Base-by-base conservation (phyloP, 2,113 vertebrate species). In the Myrmophylax atrothorax region DNA sequence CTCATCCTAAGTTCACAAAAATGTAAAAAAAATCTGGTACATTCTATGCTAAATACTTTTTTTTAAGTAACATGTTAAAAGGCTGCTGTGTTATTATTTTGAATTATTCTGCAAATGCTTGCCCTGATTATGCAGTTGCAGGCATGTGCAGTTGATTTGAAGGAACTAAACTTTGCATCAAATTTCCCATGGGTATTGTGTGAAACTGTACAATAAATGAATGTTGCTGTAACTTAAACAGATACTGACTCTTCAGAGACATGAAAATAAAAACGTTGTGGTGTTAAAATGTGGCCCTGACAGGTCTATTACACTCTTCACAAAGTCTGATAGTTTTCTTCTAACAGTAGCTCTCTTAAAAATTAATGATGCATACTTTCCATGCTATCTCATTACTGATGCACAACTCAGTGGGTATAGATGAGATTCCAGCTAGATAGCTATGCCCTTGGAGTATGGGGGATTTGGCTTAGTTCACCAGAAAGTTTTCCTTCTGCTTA, bases 181-280 rank as follows among this genome's bases (percentile, higher is more conserved):
- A 19, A 89, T 93, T 83, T 96, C 97, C 94, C 86, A 64, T 62
- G 88, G 44, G 94, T 68, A 40, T 60, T 40, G 38, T 80, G 69
- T 72, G 82, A 93, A 96, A 94, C 96, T 66, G 49, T 78, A 89
- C 64, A 93, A 37, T 94, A 95, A 82, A 75, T 63, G 72, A 95
- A 66, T 52, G 74, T 67, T 92, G 62, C 74, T 86, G 42, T 78
- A 88, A 91, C 87, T 91, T 95, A 91, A 95, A 90, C 81, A 94
- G 93, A 85, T 67, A 60, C 70, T 16, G 44, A 78, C 46, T 95
- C 88, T 96, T 95, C 0, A 0, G 94, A 94, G 83, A 81, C 53
- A 42, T 5, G 67, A 77, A 87, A 92, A 95, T 92, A 95, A 88
- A 94, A 94, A 86, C 17, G 22, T 56, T 72, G 55, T 83, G 52